Percentiles rank a stretch among this genome's conserved stretches.
Conservation (phyloP, 2,888 invertebrate genomes). For the Archips xylosteana region DNA sequence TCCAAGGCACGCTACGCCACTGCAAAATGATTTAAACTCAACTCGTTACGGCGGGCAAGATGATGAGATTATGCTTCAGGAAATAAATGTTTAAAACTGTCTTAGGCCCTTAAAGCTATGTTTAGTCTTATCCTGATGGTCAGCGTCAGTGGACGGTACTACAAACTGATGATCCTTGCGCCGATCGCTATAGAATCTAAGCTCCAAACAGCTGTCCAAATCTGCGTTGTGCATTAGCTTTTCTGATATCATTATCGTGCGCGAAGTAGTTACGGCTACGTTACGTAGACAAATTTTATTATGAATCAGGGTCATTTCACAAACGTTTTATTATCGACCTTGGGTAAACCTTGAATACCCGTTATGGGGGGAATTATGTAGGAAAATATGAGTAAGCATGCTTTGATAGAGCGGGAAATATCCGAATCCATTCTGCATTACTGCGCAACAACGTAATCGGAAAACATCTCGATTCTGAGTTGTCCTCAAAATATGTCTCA, state of each 20-base stretch:
- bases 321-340: slow-evolving; percentile 3
- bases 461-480: not conserved
- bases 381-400: not conserved
- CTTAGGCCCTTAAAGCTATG: too few relatives aligned
- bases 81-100: too few relatives aligned
- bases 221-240: not conserved
- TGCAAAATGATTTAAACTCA: too few relatives aligned
- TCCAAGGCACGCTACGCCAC: too few relatives aligned
- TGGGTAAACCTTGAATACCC: not conserved
- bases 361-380: not conserved
- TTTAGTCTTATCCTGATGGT: too few relatives aligned
- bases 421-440: not conserved
- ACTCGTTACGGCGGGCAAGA: too few relatives aligned
- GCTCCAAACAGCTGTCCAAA: not conserved
- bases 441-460: not conserved
- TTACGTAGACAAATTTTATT: slow-evolving; percentile 5
- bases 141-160: too few relatives aligned
- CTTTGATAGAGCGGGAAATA: not conserved
- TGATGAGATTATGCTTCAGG: too few relatives aligned
- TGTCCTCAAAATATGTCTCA: slow-evolving; percentile 1
- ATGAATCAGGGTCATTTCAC: not conserved
- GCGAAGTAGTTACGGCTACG: not conserved
- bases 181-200: too few relatives aligned
- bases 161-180: too few relatives aligned
- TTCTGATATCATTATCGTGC: not conserved